These are phyloP conservation scores for Leptodirus hochenwartii DNA, from an alignment of 2,888 invertebrate genomes.

Conservation along the genomic window DNA sequence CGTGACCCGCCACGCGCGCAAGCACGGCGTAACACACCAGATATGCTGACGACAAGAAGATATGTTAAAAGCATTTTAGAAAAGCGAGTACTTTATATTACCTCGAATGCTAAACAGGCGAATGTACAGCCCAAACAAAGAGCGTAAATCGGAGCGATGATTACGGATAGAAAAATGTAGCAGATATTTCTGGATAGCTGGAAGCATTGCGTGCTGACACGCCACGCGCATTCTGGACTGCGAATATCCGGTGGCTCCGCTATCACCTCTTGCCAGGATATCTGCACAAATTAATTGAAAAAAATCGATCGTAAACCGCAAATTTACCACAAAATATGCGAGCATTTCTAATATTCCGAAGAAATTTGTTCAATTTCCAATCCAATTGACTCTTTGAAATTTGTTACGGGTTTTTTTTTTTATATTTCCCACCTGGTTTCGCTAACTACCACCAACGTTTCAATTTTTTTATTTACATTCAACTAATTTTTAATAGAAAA, in stretches of 20 bases:
- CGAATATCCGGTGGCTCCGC: slow-evolving; percentile 52
- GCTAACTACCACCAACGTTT: no score
- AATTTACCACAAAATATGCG: no score
- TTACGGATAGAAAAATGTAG: slow-evolving; percentile 46
- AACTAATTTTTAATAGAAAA: no score
- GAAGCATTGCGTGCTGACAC: slow-evolving; percentile 45
- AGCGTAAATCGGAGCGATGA: slow-evolving; percentile 49
- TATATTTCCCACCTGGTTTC: no score
- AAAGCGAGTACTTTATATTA: slow-evolving; percentile 21
- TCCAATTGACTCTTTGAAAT: no score
- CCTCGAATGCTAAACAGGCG: slow-evolving; percentile 53
- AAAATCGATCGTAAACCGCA: no score
- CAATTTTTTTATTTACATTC: no score
- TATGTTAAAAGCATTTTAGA: background rate
- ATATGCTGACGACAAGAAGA: slow-evolving; percentile 38
- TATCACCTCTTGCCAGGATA: slow-evolving; percentile 51
- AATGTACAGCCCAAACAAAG: slow-evolving; percentile 45
- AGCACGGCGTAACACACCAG: slow-evolving; percentile 51
- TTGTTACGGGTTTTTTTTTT: no score
- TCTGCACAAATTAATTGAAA: slow-evolving; percentile 25
- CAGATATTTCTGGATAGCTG: slow-evolving; percentile 44
- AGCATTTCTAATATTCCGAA: no score
- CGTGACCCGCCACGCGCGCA: slow-evolving; percentile 47
- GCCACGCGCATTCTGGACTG: slow-evolving; percentile 53
- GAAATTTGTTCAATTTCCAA: no score